Evolutionary conservation across 2,797 vertebrate genomes (phyloP).

Genomic region (Phaenicophaeus curvirostris): DNA sequence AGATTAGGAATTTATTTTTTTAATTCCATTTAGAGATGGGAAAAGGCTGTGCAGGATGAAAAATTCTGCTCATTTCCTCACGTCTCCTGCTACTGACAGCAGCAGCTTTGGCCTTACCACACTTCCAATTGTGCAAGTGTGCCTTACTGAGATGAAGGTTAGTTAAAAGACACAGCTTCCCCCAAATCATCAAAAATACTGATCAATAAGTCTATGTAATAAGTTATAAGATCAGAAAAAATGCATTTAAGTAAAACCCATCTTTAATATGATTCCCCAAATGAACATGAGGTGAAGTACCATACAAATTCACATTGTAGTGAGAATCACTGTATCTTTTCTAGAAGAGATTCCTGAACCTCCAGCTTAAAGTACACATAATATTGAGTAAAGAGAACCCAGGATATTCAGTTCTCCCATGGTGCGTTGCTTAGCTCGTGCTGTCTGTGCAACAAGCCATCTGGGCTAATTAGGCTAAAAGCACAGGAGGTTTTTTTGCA

Average conservation of each 20-base stretch:
- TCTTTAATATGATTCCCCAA: neutral
- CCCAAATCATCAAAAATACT: neutral
- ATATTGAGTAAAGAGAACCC: neutral
- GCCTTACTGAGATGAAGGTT: neutral
- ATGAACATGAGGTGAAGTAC: neutral
- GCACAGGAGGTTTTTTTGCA: neutral
- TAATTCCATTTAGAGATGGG: neutral
- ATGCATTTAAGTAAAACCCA: neutral
- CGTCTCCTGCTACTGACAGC: neutral
- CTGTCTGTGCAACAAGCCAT: slow-evolving; percentile 13
- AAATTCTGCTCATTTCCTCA: neutral
- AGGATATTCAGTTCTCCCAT: neutral
- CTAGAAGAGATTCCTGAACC: neutral
- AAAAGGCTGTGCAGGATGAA: neutral
- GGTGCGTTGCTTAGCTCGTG: neutral
- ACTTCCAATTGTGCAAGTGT: neutral
- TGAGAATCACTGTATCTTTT: neutral
- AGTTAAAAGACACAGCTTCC: neutral
- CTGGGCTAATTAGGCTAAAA: neutral
- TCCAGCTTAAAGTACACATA: neutral
- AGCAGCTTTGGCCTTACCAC: neutral
- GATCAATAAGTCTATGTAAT: neutral
- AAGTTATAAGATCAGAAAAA: neutral
- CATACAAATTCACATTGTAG: neutral
- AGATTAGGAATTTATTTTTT: neutral